These are phyloP conservation scores for Cecidostiba fungosa DNA, from an alignment of 2,888 invertebrate genomes.

Conservation along the genomic window DNA sequence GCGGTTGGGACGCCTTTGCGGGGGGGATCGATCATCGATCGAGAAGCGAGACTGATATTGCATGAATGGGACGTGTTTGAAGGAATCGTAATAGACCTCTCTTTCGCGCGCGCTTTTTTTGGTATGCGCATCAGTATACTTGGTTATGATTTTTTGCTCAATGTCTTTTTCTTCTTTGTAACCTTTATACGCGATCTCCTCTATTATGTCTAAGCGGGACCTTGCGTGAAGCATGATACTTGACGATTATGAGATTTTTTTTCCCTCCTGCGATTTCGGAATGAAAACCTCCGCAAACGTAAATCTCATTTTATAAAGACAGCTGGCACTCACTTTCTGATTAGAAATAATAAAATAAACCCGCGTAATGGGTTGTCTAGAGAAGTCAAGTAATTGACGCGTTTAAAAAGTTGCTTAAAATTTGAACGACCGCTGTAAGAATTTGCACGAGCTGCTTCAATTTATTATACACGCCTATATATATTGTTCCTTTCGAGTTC, in stretches of 20 bases:
- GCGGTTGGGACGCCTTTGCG: too few relatives aligned
- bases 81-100: not conserved
- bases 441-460: not conserved
- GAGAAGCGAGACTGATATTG: not conserved
- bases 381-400: not conserved
- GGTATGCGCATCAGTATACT: too few relatives aligned
- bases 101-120: not conserved
- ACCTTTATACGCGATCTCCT: not conserved
- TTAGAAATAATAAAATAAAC: not conserved
- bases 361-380: not conserved
- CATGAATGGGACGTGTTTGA: not conserved
- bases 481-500: not conserved
- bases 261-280: not conserved
- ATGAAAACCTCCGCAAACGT: not conserved
- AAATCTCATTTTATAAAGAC: too few relatives aligned
- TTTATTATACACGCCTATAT: too few relatives aligned
- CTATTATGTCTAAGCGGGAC: slow-evolving; percentile 1
- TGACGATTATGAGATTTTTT: not conserved
- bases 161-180: not conserved
- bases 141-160: too few relatives aligned
- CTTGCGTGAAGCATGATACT: slow-evolving; percentile 1
- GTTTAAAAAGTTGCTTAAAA: not conserved
- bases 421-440: not conserved
- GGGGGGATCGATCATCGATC: not conserved
- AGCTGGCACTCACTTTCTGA: not conserved